Evolutionary conservation across 2,797 vertebrate genomes (phyloP), one percentile per base, ranked within the genome.

Genomic region (Pterois miles): DNA sequence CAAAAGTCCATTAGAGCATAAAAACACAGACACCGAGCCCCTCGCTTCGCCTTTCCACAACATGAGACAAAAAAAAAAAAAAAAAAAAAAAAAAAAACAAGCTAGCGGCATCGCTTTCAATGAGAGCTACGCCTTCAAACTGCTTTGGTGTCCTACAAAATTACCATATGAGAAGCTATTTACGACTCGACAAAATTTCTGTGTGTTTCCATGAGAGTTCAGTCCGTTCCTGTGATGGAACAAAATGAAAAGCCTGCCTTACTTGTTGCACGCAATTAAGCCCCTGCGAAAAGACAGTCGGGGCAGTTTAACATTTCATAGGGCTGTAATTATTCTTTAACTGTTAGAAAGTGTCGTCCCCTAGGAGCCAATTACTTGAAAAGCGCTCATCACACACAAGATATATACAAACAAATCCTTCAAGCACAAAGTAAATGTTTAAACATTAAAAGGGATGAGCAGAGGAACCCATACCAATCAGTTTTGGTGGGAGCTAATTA

Each of bases 351-450:
- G 95, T 94, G 93, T 93, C 92, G 96, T 99, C 98, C 98, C 98
- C 94, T 88, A 98, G 98, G 98, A 99, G 94, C 98, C 97, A 98
- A 99, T 99, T 99, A 99, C 95, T 96, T 96, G 96, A 96, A 96
- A 97, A 98, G 95, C 96, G 96, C 97, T 98, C 98, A 97, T 98
- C 97, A 96, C 95, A 96, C 95, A 90, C 95, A 94, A 96, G 96
- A 97, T 98, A 99, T 96, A 98, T 95, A 98, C 96, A 98, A 98
- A 99, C 97, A 98, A 99, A 98, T 97, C 97, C 96, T 98, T 98
- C 97, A 98, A 98, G 97, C 98, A 98, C 97, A 97, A 97, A 98
- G 97, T 96, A 96, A 98, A 96, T 97, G 97, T 96, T 98, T 96
- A 96, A 97, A 97, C 97, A 98, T 97, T 97, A 97, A 97, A 95